Base-by-base conservation (phyloP, 1,140 invertebrate species). In the Psix sp. region DNA sequence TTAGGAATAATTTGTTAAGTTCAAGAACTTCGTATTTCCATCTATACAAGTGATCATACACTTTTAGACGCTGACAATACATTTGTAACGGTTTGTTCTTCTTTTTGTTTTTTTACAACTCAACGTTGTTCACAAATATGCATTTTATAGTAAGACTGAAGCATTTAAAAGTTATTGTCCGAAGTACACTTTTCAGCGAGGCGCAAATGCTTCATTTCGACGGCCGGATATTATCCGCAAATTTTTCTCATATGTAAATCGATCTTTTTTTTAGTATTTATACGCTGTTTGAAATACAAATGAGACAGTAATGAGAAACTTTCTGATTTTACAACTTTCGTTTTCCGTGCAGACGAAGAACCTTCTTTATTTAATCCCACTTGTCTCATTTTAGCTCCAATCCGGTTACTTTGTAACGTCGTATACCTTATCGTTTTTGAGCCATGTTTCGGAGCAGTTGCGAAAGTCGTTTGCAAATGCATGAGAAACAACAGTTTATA, bases 91-190 rank as follows among this genome's bases (percentile, higher is more conserved):
- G 16, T 15, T 45, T 21, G 11, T 26, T 0, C 14, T 39, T 14
- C 38, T 29, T 45, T 56, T 42, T 51, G 24, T 56, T 7, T 6
- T 33, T 33, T 33, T 10, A 43, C 54, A 24, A 24, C 7, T n/a
- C 26, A 36, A 33, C 31, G 45, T 46, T 46, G 20, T 46, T 59
- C 45, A 31, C 11, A 16, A 54, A 45, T n/a, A 68, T 54, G 56
- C 66, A 62, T 70, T 70, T 70, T 60, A 62, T 42, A 60, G 66
- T 33, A 70, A 70, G 56, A 70, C 56, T 70, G 66, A 70, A 70
- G 66, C 66, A 70, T 70, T 60, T 60, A 46, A 70, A 70, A 2
- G 9, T 70, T 54, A 62, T 45, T 62, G 11, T 56, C 14, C 35
- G 42, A 49, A 62, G 56, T 70, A 62, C 62, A 70, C 42, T 62